Conservation (phyloP, 1,140 invertebrate species). For the Grapholita molesta region DNA sequence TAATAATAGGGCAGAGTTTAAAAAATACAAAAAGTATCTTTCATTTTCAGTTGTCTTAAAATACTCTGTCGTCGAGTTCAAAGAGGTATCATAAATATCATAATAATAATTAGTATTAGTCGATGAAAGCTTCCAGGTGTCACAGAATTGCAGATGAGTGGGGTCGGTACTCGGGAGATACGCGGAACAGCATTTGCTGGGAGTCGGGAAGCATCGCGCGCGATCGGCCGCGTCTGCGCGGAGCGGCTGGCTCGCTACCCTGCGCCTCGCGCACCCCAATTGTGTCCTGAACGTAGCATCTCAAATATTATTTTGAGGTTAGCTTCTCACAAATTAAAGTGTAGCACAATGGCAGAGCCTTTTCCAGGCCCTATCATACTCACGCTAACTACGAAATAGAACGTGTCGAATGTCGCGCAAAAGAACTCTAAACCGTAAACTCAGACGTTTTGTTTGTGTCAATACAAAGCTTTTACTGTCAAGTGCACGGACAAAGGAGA, state of each 20-base stretch:
- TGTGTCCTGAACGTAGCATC: conserved; percentile 65
- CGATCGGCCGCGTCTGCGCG: conserved; percentile 54
- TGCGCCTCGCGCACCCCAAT: conserved; percentile 59
- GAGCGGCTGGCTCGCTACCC: conserved; percentile 32
- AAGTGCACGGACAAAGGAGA: conserved; percentile 76
- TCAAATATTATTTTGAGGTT: conserved; percentile 76
- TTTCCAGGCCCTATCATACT: conserved; percentile 38
- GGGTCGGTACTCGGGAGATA: not conserved
- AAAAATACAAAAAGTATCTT: too few species aligned
- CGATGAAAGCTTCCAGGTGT: not conserved
- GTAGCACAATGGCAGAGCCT: conserved; percentile 47
- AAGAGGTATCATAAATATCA: not conserved
- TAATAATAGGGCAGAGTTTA: too few species aligned
- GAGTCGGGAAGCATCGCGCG: conserved; percentile 37
- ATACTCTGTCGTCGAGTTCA: not conserved
- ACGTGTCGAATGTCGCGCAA: conserved; percentile 72
- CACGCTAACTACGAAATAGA: conserved; percentile 36
- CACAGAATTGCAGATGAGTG: not conserved
- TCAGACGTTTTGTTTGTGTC: conserved; percentile 76
- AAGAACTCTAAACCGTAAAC: conserved; percentile 63
- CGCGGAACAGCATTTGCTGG: conserved; percentile 27
- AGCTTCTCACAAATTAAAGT: conserved; percentile 43
- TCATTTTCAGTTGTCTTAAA: too few species aligned
- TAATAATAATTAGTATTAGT: not conserved
- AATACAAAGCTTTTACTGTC: conserved; percentile 76